Conservation (phyloP, 2,797 vertebrate species). For the Ctenochaetus hawaiiensis region DNA sequence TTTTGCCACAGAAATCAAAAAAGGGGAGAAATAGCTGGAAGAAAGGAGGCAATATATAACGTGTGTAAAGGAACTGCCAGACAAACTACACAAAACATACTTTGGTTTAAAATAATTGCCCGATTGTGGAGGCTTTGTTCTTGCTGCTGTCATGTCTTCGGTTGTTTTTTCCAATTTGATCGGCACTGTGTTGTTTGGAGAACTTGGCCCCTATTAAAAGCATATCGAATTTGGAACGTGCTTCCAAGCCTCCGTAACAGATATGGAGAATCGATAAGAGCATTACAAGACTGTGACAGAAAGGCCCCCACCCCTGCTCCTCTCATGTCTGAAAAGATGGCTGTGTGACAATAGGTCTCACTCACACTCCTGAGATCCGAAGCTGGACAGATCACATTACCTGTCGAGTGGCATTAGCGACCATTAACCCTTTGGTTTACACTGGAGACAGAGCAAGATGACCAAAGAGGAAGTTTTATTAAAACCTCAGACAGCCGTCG, state of each 20-base stretch:
- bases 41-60: slow-evolving; percentile 65
- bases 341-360: slow-evolving; percentile 74
- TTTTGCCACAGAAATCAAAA: slow-evolving; percentile 79
- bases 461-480: slow-evolving; percentile 30
- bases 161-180: slow-evolving; percentile 75
- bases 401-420: slow-evolving; percentile 44
- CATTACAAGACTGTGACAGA: slow-evolving; percentile 82
- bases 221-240: slow-evolving; percentile 84
- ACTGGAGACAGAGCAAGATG: neutral
- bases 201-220: slow-evolving; percentile 84
- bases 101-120: slow-evolving; percentile 75
- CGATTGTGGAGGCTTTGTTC: slow-evolving; percentile 65
- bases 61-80: slow-evolving; percentile 65
- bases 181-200: slow-evolving; percentile 74
- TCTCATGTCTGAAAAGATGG: slow-evolving; percentile 69
- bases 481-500: slow-evolving; percentile 32
- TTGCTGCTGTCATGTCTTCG: slow-evolving; percentile 66
- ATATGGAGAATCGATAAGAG: slow-evolving; percentile 87
- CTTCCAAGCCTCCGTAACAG: slow-evolving; percentile 84
- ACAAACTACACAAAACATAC: slow-evolving; percentile 62
- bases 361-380: slow-evolving; percentile 59
- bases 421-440: slow-evolving; percentile 64
- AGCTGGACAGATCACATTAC: slow-evolving; percentile 73
- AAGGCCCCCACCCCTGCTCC: slow-evolving; percentile 53
- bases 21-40: slow-evolving; percentile 58